Base-by-base conservation (phyloP, 2,113 vertebrate genomes). In the Perccottus glenii region DNA sequence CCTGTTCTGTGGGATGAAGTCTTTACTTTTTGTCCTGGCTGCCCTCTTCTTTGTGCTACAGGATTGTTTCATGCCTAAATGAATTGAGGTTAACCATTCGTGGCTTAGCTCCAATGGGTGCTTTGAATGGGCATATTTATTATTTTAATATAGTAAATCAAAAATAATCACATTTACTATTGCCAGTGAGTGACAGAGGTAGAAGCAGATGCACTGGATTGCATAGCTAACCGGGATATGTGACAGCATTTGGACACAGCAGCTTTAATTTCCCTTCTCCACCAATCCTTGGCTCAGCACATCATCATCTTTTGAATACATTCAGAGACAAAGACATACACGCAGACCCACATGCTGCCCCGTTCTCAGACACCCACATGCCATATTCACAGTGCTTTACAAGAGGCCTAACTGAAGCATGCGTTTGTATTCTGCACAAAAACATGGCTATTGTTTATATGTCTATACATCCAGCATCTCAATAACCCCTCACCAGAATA, bases 1-100 rank as follows among this genome's bases (percentile, higher is more conserved):
- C 68, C 75, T 43, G 75, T 74, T 78, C 82, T 82, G 78, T 64
- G 74, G 57, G 43, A 76, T 70, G 40, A 70, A 66, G 75, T 65
- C 47, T 79, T 57, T 61, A 36, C 43, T 32, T 67, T 78, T 67
- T 60, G 47, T 63, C 55, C 68, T 45, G 55, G 61, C 77, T 74
- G 40, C 43, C 65, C 56, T 46, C 12, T 32, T 56, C 52, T 65
- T 70, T 67, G 19, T 33, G 27, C 72, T 55, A 46, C 64, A 48
- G 44, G 75, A 55, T 66, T 71, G 63, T 74, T 72, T 66, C 67
- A 59, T 65, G 58, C 57, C 36, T 73, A 44, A 73, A 68, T 60
- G 38, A 33, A 67, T 47, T 50, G 64, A 62, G 46, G 57, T 77
- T 56, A 64, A 65, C 33, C 48, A 52, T 60, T 53, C 33, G 38